phyloP scores from a whole-genome alignment of 2,888 invertebrate genomes.

The Pycnomerus fuliginosus region DNA sequence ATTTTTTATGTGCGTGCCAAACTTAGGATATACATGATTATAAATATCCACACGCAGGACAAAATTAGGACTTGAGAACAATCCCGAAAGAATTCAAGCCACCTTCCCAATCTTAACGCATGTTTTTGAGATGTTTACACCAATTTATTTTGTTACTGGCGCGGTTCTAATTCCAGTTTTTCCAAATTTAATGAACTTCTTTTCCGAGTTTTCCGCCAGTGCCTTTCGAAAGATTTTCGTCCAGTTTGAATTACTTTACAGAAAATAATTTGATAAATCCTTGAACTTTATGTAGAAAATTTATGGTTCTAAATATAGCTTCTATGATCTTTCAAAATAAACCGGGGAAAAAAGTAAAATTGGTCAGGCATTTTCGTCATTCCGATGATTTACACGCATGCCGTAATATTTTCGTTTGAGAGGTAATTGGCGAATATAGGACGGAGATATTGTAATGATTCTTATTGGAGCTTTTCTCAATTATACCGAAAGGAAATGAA shows the following conservation, averaged over 20 bases:
- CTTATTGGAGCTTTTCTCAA: no score
- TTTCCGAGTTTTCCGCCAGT: no score
- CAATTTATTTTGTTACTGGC: no score
- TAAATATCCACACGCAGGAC: conserved; percentile 18
- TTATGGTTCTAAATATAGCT: conserved; percentile 22
- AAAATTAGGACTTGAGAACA: conserved; percentile 10
- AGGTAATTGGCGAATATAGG: no score
- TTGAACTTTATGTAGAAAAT: conserved; percentile 26
- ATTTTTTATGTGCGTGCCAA: conserved; percentile 21
- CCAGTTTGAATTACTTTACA: no score
- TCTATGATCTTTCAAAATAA: conserved; percentile 12
- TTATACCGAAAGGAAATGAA: no score
- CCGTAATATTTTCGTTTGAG: no score
- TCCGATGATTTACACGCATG: conserved; percentile 5
- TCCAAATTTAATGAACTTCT: no score
- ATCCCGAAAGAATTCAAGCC: conserved; percentile 5
- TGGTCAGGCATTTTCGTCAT: conserved; percentile 6
- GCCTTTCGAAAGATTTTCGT: no score
- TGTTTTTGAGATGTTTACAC: conserved; percentile 14
- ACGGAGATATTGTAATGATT: no score
- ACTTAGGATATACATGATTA: conserved; percentile 19
- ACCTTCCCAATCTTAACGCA: conserved; percentile 8
- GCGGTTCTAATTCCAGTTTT: no score
- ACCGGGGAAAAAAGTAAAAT: conserved; percentile 9
- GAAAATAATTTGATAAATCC: conserved; percentile 23